Base-by-base conservation (phyloP, 2,888 invertebrate species). In the Netelia melanura region DNA sequence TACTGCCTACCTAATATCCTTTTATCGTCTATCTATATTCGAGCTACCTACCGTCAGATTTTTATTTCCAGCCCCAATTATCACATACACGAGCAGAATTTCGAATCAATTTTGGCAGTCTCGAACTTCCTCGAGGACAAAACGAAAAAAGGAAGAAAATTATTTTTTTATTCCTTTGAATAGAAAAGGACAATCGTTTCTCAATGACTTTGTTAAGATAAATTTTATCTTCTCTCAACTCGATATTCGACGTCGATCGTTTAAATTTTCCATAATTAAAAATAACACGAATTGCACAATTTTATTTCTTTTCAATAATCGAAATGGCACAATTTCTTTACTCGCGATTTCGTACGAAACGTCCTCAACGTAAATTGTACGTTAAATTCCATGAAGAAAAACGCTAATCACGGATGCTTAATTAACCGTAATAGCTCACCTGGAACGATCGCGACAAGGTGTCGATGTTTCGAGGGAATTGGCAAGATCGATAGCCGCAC, bases 21-120 rank as follows among this genome's bases (percentile, higher is more conserved):
- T 54, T 44, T n/a, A 54, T 58, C 65, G 65, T 67, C 30, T 70
- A 52, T 52, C 30, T 70, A 52, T 67, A 56, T 64, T 48, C 58
- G 54, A 52, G 9, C 10, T 23, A 62, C 64, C 72, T 65, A 62
- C 61, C 62, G 76, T 23, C 38, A 44, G 70, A 62, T 80, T 83
- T 85, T 85, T 85, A 83, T 77, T 79, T 80, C 72, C 25, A 72
- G 72, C 62, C 61, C 83, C 76, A 74, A 85, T 85, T 85, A 85
- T 80, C 68, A 80, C 38, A 62, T 30, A 68, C 71, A 68, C 56
- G 80, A 80, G 65, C 38, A 38, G 75, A 75, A 79, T 76, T 58
- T 56, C 48, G 56, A 38, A 80, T 72, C 61, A 30, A 71, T 58
- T 65, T 70, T 77, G 54, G 11, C 14, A 52, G 6, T 14, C 44